Evolutionary conservation across 2,113 vertebrate genomes (phyloP).

Genomic region (Clinocottus analis): DNA sequence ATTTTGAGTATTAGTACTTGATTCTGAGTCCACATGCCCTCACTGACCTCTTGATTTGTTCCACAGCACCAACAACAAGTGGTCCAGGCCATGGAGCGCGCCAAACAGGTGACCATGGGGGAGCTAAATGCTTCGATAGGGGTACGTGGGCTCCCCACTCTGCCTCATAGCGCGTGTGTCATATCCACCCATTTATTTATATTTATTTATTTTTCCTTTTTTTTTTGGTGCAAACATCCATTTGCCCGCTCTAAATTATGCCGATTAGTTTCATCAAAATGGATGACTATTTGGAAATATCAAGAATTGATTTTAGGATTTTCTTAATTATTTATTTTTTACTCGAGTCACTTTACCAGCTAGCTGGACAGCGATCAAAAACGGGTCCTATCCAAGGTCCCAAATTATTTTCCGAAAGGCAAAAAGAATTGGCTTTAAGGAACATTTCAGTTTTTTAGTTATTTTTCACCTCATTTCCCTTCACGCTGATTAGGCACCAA

Average conservation of each 20-base stretch:
- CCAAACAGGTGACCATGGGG: slow-evolving; percentile 96
- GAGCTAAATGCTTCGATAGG: slow-evolving; percentile 95
- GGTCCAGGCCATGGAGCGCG: slow-evolving; percentile 93
- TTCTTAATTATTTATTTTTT: too few relatives aligned
- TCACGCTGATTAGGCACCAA: slow-evolving; percentile 28
- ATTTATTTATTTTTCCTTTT: slow-evolving; percentile 53
- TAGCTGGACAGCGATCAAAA: background rate
- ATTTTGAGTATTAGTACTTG: background rate
- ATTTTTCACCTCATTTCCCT: background rate
- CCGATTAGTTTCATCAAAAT: background rate
- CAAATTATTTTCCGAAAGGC: background rate
- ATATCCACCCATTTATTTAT: slow-evolving; percentile 72
- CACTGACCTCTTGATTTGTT: slow-evolving; percentile 48
- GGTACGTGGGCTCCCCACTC: slow-evolving; percentile 92
- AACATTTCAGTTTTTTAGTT: background rate
- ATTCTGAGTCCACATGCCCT: slow-evolving; percentile 19
- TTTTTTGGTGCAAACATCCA: slow-evolving; percentile 20
- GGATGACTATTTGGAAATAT: background rate
- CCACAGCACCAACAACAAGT: slow-evolving; percentile 95
- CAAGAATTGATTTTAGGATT: background rate
- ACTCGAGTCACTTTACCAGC: background rate
- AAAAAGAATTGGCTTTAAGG: background rate
- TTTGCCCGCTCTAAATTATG: slow-evolving; percentile 24
- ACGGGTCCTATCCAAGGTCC: background rate
- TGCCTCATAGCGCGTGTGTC: slow-evolving; percentile 84